Base-by-base conservation (phyloP, 1,140 invertebrate genomes). In the Eupeodes corollae region DNA sequence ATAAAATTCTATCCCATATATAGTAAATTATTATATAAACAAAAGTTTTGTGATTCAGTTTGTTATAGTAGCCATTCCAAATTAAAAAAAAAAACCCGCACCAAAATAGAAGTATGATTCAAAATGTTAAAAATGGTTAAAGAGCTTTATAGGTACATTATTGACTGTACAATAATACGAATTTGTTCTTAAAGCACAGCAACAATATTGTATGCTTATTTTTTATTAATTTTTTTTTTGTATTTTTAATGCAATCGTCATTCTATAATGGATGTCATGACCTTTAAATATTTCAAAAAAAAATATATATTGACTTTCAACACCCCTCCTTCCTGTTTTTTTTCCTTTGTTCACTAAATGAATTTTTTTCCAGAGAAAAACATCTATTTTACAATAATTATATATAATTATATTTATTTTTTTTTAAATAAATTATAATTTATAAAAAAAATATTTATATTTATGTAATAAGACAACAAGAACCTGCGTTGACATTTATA, bases 261-360 rank as follows among this genome's bases (percentile, higher is more conserved):
- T 26, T 26, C 21, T 26, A 26, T 26, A 26, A 26, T 26, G 3
- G 21, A 26, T 26, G n/a, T n/a, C n/a, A n/a, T n/a, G n/a, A n/a
- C n/a, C n/a, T n/a, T n/a, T n/a, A n/a, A n/a, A n/a, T n/a, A n/a
- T n/a, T n/a, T n/a, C n/a, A n/a, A n/a, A n/a, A n/a, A 26, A 26
- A 26, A 26, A 5, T 26, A 26, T 5, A 5, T 5, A 26, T 26
- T 26, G 21, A 54, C 56, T 58, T 58, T 63, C 61, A 63, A 63
- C 61, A 63, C 61, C 61, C 61, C 61, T 63, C 61, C 61, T 63
- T 61, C 61, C 61, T 63, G 61, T 63, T 61, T 61, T 58, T 53
- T 52, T 57, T 57, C 47, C 44, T 43, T 40, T 37, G 55, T 46
- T 55, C 58, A 46, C 48, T 41, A 34, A 47, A 44, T 33, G 16